Percentiles rank a stretch among this genome's conserved stretches.
These are phyloP conservation scores for Drosophila lacteicornis DNA, from an alignment of 1,140 invertebrate species.

Conservation along the genomic window DNA sequence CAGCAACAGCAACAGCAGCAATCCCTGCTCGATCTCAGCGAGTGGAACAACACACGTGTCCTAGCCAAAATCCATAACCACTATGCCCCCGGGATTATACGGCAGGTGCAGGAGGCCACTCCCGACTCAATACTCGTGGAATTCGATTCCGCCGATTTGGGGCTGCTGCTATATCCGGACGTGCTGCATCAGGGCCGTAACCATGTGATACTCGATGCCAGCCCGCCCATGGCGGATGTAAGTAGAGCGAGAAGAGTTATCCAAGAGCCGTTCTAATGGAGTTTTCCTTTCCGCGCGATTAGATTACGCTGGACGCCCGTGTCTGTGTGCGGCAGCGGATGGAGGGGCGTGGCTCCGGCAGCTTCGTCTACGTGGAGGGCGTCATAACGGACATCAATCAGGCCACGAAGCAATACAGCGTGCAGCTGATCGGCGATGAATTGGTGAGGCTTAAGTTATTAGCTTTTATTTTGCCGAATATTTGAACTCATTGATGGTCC, in stretches of 20 bases:
- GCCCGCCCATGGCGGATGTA: constrained; percentile 90
- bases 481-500: no score
- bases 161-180: constrained; percentile 87
- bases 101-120: constrained; percentile 81
- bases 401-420: constrained; percentile 91
- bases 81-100: constrained; percentile 93
- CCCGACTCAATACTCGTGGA: constrained; percentile 89
- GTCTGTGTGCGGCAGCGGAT: constrained; percentile 85
- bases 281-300: not conserved
- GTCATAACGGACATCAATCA: constrained; percentile 90
- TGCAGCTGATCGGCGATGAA: constrained; percentile 87
- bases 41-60: constrained; percentile 96
- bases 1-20: constrained; percentile 85
- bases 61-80: constrained; percentile 92
- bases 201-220: constrained; percentile 96
- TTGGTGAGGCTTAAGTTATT: constrained; percentile 15
- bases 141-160: constrained; percentile 89
- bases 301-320: constrained; percentile 86
- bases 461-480: no score
- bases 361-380: constrained; percentile 92
- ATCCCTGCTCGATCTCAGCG: constrained; percentile 91
- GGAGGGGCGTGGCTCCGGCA: constrained; percentile 76
- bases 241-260: constrained; percentile 16
- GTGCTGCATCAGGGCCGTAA: constrained; percentile 91
- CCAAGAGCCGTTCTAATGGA: not conserved